phyloP scores from a whole-genome alignment of 2,888 invertebrate genomes.

The Ischnura elegans region DNA sequence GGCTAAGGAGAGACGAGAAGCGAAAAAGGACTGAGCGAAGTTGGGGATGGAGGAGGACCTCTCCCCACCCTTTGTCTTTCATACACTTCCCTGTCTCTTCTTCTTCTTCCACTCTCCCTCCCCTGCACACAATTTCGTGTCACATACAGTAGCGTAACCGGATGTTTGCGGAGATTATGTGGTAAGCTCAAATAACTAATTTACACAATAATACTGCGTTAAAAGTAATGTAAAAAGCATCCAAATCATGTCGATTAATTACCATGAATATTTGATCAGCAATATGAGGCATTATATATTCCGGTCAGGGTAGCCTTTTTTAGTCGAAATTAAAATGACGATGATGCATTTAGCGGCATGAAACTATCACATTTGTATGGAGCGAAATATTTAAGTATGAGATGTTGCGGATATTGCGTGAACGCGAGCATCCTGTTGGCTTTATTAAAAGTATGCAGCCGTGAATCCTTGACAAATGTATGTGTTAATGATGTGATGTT shows the following conservation, averaged over 20 bases:
- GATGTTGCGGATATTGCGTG: not conserved
- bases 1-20: not conserved
- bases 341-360: not conserved
- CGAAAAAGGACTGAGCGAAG: not conserved
- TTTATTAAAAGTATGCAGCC: not conserved
- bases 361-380: not conserved
- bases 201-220: not conserved
- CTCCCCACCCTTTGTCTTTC: not conserved
- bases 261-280: not conserved
- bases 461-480: not conserved
- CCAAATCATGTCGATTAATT: not conserved
- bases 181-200: not conserved
- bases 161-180: not conserved
- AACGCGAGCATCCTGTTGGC: not conserved
- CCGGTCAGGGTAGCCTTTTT: not conserved
- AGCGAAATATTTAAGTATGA: not conserved
- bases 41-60: not conserved
- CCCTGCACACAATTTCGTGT: not conserved
- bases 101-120: not conserved
- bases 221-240: not conserved
- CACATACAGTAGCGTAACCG: not conserved
- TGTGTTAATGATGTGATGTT: not conserved
- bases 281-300: not conserved
- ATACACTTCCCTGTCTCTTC: not conserved
- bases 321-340: not conserved